Percentiles rank a stretch among this genome's conserved stretches.
Conservation (phyloP, 2,113 vertebrate species). For the Odontophorus gujanensis region DNA sequence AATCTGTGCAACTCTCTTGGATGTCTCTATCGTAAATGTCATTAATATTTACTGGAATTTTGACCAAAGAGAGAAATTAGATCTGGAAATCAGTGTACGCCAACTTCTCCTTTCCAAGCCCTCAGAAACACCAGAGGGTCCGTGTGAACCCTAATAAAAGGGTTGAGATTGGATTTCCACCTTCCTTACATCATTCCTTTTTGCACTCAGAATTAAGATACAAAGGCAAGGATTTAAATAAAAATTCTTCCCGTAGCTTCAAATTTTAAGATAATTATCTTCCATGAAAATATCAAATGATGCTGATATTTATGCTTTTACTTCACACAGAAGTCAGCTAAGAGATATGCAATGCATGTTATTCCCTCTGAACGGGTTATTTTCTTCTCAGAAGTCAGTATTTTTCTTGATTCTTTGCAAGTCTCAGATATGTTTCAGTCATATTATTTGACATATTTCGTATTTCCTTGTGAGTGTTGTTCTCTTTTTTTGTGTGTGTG, state of each 20-base stretch:
- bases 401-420: neutral
- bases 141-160: conserved; percentile 7
- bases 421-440: neutral
- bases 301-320: neutral
- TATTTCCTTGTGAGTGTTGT: neutral
- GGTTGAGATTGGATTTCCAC: conserved; percentile 20
- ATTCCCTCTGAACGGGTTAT: neutral
- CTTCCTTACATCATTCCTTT: conserved; percentile 38
- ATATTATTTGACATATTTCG: neutral
- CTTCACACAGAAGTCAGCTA: neutral
- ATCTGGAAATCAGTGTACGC: conserved; percentile 28
- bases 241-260: neutral
- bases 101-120: neutral
- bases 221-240: neutral
- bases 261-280: neutral
- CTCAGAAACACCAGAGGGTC: conserved; percentile 13
- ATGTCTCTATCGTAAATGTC: neutral
- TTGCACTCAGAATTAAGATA: conserved; percentile 7
- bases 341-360: neutral
- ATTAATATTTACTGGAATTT: conserved; percentile 12
- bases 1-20: neutral
- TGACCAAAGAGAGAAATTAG: conserved; percentile 39
- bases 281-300: neutral
- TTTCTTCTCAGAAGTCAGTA: neutral
- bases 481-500: neutral